Base-by-base conservation (phyloP, 2,888 invertebrate species). In the Parnassius apollo region DNA sequence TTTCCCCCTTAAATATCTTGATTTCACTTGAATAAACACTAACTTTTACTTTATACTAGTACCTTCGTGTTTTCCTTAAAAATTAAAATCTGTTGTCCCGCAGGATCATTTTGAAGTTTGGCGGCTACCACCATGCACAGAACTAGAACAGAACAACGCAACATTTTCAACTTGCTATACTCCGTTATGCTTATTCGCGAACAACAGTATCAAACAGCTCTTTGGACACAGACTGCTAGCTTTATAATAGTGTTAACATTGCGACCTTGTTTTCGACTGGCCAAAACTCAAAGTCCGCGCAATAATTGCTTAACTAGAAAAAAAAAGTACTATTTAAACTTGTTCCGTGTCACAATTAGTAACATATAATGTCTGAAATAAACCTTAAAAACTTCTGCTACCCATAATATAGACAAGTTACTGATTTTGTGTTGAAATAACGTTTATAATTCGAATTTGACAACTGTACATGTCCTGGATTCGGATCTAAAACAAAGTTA, bases 11-110 rank as follows among this genome's bases (percentile, higher is more conserved):
- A 18, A 18, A 18, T 18, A 18, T 18, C 18, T 18, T 18, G 18
- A 18, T 18, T 18, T 18, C 18, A 18, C 18, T 18, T 18, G 18
- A 18, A 18, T 18, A 18, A 18, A 18, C 18, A 18, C 18, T 18
- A 18, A 18, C 18, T 18, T 25, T 25, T 25, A 7, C 25, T 25
- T 3, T 25, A 4, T 51, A 12, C 4, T n/a, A 75, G 71, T 64
- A 85, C 85, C 69, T 74, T 67, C 12, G 78, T 80, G 61, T 75
- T 80, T 53, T 80, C 70, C 52, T 80, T 81, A 61, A 84, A 85
- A 46, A 70, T 54, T n/a, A 84, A 66, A 4, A 84, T 78, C 66
- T 85, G 85, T 53, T 82, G 75, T 1, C 74, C 75, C 0, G 79
- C 78, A 0, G 82, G 77, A 61, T 78, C 79, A 46, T 74, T 65